Percentiles rank a stretch among this genome's conserved stretches.
phyloP scores from a whole-genome alignment of 2,797 vertebrate species.

The Florisuga fusca region DNA sequence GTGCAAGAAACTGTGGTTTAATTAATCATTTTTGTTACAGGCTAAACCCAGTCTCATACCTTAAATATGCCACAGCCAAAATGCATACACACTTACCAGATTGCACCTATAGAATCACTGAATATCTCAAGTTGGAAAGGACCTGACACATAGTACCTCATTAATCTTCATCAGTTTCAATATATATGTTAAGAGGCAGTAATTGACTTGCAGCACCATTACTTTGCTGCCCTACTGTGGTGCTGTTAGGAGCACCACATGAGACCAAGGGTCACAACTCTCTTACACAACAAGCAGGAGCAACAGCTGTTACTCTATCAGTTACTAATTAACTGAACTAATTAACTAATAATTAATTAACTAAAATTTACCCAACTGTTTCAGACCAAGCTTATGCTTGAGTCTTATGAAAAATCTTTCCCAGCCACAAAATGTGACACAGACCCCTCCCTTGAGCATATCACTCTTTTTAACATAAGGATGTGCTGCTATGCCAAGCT shows the following conservation, averaged over 20 bases:
- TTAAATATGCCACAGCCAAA: background rate
- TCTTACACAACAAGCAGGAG: background rate
- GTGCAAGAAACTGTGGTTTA: background rate
- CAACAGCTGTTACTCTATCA: conserved; percentile 10
- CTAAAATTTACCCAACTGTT: background rate
- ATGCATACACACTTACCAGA: background rate
- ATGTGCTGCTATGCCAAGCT: background rate
- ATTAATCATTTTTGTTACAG: background rate
- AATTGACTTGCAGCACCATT: background rate
- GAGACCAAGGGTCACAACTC: background rate
- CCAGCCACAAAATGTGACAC: background rate
- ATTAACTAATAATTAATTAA: conserved; percentile 45
- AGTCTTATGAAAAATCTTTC: background rate
- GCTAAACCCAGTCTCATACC: background rate
- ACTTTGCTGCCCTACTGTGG: background rate
- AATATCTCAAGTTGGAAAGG: background rate
- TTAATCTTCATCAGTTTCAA: background rate
- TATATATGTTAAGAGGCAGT: background rate
- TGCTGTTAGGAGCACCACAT: background rate
- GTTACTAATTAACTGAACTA: conserved; percentile 23
- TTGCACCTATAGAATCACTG: background rate
- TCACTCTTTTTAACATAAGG: background rate
- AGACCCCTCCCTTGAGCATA: background rate
- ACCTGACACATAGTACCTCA: background rate
- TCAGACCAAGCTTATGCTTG: background rate